Conservation (phyloP, 2,888 invertebrate species). For the Heliothis peltigera region DNA sequence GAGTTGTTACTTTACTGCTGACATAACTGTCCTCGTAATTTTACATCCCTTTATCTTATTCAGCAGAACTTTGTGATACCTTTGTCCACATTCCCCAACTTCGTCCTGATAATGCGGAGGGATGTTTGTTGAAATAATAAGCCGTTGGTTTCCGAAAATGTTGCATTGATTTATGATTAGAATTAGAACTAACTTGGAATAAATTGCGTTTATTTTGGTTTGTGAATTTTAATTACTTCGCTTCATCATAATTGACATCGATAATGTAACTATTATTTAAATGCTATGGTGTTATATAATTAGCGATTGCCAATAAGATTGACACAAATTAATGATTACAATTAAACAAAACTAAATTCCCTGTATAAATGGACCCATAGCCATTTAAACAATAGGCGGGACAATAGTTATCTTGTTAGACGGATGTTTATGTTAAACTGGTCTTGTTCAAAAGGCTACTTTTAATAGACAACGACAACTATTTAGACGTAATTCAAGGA, state of each 20-base stretch:
- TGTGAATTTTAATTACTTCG: constrained; percentile 32
- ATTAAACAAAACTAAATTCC: too few relatives aligned
- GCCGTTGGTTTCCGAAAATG: constrained; percentile 60
- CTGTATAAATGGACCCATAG: not conserved
- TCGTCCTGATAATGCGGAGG: constrained; percentile 72
- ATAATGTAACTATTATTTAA: too few relatives aligned
- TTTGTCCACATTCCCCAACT: constrained; percentile 75
- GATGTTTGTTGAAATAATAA: constrained; percentile 68
- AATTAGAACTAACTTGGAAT: not conserved
- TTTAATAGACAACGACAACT: constrained; percentile 59
- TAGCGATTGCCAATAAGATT: too few relatives aligned
- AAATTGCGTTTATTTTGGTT: constrained; percentile 14
- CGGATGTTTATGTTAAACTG: constrained; percentile 22
- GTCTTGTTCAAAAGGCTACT: constrained; percentile 19
- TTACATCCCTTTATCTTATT: constrained; percentile 86
- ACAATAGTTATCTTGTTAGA: not conserved
- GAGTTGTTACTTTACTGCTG: constrained; percentile 77
- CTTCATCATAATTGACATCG: not conserved
- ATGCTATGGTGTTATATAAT: too few relatives aligned
- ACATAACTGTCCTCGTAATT: constrained; percentile 83
- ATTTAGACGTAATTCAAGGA: constrained; percentile 70
- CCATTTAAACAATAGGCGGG: not conserved
- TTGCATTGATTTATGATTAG: constrained; percentile 3
- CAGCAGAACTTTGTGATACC: constrained; percentile 83
- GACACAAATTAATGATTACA: too few relatives aligned